Evolutionary conservation across 2,113 vertebrate genomes (phyloP).

Genomic region (Panthera tigris): DNA sequence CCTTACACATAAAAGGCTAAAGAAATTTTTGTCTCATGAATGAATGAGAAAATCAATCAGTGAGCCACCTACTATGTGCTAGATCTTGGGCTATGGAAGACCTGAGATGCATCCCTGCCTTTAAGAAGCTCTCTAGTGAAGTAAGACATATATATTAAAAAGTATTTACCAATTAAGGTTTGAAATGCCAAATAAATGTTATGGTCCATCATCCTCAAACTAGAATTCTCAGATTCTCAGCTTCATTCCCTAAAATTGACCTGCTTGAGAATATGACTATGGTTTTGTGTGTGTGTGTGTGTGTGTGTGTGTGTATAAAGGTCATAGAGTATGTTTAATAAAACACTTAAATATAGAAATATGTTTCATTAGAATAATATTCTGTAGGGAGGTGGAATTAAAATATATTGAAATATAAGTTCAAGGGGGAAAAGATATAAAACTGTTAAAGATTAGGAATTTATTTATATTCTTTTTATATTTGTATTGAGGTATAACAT

Average conservation of each 20-base stretch:
- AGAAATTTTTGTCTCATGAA: background rate
- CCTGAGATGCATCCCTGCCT: background rate
- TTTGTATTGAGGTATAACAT: slow-evolving; percentile 13
- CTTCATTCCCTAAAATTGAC: background rate
- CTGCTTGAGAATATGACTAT: background rate
- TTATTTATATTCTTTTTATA: slow-evolving; percentile 11
- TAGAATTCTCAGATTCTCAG: slow-evolving; percentile 32
- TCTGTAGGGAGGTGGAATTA: background rate
- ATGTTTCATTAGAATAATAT: background rate
- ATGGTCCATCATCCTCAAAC: slow-evolving; percentile 7
- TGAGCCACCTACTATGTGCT: background rate
- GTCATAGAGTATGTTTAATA: background rate
- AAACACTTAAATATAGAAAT: background rate
- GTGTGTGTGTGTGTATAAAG: background rate
- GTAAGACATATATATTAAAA: background rate
- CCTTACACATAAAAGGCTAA: slow-evolving; percentile 6
- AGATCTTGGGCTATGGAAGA: background rate
- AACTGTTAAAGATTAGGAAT: background rate
- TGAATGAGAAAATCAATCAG: slow-evolving; percentile 44
- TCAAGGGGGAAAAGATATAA: background rate
- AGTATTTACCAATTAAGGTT: background rate
- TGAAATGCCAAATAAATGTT: background rate
- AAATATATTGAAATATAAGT: slow-evolving; percentile 9
- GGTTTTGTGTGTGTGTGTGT: background rate
- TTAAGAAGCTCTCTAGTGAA: slow-evolving; percentile 28